phyloP scores from a whole-genome alignment of 2,113 vertebrate species.

The Dascyllus trimaculatus region DNA sequence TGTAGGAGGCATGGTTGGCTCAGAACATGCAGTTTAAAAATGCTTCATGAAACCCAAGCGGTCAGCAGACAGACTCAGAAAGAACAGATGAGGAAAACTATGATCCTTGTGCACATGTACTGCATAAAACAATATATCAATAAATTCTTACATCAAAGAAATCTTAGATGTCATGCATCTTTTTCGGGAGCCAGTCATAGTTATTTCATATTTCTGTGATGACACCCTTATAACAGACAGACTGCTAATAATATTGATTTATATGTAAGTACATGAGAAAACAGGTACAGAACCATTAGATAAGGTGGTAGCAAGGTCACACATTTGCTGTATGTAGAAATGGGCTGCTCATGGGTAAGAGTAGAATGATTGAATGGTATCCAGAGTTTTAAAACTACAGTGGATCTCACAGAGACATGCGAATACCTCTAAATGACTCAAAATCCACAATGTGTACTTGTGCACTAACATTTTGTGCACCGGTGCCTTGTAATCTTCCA shows the following conservation, averaged over 20 bases:
- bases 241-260: constrained; percentile 12
- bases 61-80: constrained; percentile 47
- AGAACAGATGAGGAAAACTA: constrained; percentile 18
- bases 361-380: neutral
- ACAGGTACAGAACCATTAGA: constrained; percentile 5
- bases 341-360: neutral
- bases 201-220: neutral
- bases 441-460: constrained; percentile 4
- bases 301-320: neutral
- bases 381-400: constrained; percentile 9
- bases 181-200: neutral
- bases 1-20: constrained; percentile 64
- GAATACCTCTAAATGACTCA: constrained; percentile 27
- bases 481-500: neutral
- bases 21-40: constrained; percentile 52
- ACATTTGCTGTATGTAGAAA: constrained; percentile 10
- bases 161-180: neutral
- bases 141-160: constrained; percentile 7
- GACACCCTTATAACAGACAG: neutral
- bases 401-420: constrained; percentile 11
- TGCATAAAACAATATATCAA: constrained; percentile 39
- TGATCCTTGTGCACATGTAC: constrained; percentile 5
- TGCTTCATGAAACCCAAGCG: constrained; percentile 33
- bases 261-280: constrained; percentile 3
- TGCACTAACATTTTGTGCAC: neutral